Percentiles rank a stretch among this genome's conserved stretches.
phyloP scores from a whole-genome alignment of 2,797 vertebrate genomes.

The Crenuchus spilurus region DNA sequence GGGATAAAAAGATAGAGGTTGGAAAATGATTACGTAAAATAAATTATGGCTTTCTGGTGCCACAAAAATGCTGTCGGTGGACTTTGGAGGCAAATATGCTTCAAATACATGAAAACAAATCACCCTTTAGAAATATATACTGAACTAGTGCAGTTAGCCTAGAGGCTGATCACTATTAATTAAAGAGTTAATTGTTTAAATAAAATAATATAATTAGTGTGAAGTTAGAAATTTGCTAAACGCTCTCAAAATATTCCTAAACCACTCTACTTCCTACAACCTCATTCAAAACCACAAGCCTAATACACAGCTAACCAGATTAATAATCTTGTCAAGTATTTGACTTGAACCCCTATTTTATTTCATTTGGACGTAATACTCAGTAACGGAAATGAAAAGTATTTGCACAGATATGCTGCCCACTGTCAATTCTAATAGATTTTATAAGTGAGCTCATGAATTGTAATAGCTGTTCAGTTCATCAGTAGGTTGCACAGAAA shows the following conservation, averaged over 20 bases:
- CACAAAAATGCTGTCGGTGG: too few species aligned
- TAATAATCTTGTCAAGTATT: constrained; percentile 8
- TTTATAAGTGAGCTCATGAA: constrained; percentile 5
- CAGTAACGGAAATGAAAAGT: not conserved
- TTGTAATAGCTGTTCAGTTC: not conserved
- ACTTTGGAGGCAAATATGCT: too few species aligned
- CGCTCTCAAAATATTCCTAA: not conserved
- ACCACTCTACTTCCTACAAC: not conserved
- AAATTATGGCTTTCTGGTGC: too few species aligned
- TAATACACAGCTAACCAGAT: not conserved
- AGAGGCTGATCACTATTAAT: too few species aligned
- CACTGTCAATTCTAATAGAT: not conserved
- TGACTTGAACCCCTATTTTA: not conserved
- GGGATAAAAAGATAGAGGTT: too few species aligned
- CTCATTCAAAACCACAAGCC: not conserved
- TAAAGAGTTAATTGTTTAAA: too few species aligned
- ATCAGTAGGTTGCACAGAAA: not conserved
- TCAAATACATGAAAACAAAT: too few species aligned
- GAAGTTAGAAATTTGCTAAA: not conserved
- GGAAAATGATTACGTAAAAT: too few species aligned
- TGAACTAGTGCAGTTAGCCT: too few species aligned
- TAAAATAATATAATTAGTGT: too few species aligned
- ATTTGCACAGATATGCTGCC: not conserved
- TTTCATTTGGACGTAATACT: not conserved
- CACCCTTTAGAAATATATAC: too few species aligned